Evolutionary conservation across 2,113 vertebrate species (phyloP), one percentile per base, ranked within the genome.

Genomic region (Panurus biarmicus): DNA sequence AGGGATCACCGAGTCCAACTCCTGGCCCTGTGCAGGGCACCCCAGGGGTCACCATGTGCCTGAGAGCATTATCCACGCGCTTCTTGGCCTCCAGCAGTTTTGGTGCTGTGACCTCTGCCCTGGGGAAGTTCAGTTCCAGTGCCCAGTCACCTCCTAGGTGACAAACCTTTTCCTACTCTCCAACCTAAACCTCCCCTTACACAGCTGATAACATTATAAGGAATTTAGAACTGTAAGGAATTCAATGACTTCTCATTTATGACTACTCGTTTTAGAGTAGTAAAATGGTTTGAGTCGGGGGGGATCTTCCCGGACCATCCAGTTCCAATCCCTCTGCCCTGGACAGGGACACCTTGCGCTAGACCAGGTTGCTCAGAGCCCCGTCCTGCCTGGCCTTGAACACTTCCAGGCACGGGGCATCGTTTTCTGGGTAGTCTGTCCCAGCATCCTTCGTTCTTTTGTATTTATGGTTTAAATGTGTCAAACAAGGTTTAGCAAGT

Each of bases 261-360:
- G 44, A 12, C 24, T 35, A 28, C 8, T 44, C 6, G 3, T 35
- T 77, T 58, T 45, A 26, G 25, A 48, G 17, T 6, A 8, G 1
- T 15, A 4, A 38, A 84, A 12, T 21, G 9, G 23, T 35, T 86
- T 48, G 42, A 6, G 15, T 61, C 31, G 26, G 28, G 67, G 33
- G 28, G 36, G 5, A 47, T 65, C 23, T 60, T 69, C 6, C 21
- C 24, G 29, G 20, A 9, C 23, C 4, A 4, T 11, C 6, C 17
- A 5, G 31, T 35, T 53, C 15, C 40, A 28, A 2, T 7, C 5
- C 4, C 15, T 7, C 2, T 85, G 36, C 31, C 12, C 0, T 13
- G 18, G 21, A 5, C n/a, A 66, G 42, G 36, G 31, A 21, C 24
- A 8, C 6, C 16, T 38, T 40, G 11, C 4, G 1, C 21, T 33